Conservation (phyloP, 2,113 vertebrate species). For the Callithrix jacchus region DNA sequence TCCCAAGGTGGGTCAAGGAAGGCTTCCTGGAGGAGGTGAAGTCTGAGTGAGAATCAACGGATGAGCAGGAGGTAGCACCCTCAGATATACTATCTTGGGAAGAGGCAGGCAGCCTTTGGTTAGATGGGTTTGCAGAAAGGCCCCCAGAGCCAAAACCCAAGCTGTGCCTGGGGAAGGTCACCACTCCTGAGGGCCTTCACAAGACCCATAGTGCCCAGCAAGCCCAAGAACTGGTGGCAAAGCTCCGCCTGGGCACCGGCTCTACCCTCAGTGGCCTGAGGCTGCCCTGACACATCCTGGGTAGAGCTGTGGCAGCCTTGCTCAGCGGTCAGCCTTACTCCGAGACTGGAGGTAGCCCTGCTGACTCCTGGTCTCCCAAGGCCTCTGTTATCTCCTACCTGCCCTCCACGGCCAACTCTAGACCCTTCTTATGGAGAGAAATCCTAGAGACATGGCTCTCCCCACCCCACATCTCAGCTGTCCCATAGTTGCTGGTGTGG, state of each 20-base stretch:
- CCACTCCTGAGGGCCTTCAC: background rate
- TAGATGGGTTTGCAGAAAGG: background rate
- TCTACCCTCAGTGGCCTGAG: background rate
- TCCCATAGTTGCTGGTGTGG: background rate
- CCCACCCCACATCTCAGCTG: background rate
- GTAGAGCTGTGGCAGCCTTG: background rate
- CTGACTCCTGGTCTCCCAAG: background rate
- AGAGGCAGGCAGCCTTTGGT: background rate
- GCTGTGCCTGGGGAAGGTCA: background rate
- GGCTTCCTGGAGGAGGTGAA: background rate
- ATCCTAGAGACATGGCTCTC: background rate
- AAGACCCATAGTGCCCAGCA: fast-evolving
- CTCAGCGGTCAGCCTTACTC: background rate
- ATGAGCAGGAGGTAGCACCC: background rate
- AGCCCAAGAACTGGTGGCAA: background rate
- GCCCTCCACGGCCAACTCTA: background rate
- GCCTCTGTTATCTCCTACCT: background rate
- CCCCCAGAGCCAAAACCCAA: background rate
- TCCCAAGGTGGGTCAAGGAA: background rate
- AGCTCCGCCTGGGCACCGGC: background rate
- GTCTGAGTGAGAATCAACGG: background rate
- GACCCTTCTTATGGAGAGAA: background rate
- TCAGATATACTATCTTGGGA: background rate
- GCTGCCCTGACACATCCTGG: background rate
- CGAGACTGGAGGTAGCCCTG: background rate